These are phyloP conservation scores for Brachionichthys hirsutus DNA, from an alignment of 2,113 vertebrate species.

Conservation along the genomic window DNA sequence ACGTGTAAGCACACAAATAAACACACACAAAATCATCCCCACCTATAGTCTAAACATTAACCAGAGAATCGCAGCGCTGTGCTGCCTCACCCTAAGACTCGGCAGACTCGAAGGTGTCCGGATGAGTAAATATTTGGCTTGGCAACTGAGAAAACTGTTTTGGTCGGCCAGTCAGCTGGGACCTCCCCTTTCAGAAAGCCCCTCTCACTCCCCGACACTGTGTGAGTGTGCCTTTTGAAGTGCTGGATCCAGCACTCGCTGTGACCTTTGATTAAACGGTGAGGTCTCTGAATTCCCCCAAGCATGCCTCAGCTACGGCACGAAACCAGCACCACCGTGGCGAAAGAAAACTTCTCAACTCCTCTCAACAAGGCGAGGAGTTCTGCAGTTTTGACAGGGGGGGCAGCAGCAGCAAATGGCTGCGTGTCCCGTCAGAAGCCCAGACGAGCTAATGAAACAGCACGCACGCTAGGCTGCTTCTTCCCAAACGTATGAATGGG, in stretches of 20 bases:
- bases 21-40: slow-evolving; percentile 34
- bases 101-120: slow-evolving; percentile 37
- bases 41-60: slow-evolving; percentile 54
- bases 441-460: slow-evolving; percentile 21
- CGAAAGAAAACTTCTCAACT: slow-evolving; percentile 29
- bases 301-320: slow-evolving; percentile 10
- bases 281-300: slow-evolving; percentile 39
- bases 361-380: slow-evolving; percentile 28
- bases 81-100: slow-evolving; percentile 9
- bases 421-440: slow-evolving; percentile 25
- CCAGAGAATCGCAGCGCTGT: slow-evolving; percentile 28
- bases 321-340: not conserved
- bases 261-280: slow-evolving; percentile 52
- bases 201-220: slow-evolving; percentile 53
- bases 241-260: slow-evolving; percentile 19
- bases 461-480: slow-evolving; percentile 13
- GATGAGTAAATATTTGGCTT: slow-evolving; percentile 70
- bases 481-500: slow-evolving; percentile 31
- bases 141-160: slow-evolving; percentile 35
- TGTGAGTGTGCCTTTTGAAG: slow-evolving; percentile 28
- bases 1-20: not conserved
- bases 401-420: slow-evolving; percentile 44
- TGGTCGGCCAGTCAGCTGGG: slow-evolving; percentile 63
- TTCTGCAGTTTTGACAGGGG: too few relatives aligned
- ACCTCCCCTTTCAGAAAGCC: slow-evolving; percentile 62